Evolutionary conservation across 2,113 vertebrate species (phyloP).

Genomic region (Raja brachyura): DNA sequence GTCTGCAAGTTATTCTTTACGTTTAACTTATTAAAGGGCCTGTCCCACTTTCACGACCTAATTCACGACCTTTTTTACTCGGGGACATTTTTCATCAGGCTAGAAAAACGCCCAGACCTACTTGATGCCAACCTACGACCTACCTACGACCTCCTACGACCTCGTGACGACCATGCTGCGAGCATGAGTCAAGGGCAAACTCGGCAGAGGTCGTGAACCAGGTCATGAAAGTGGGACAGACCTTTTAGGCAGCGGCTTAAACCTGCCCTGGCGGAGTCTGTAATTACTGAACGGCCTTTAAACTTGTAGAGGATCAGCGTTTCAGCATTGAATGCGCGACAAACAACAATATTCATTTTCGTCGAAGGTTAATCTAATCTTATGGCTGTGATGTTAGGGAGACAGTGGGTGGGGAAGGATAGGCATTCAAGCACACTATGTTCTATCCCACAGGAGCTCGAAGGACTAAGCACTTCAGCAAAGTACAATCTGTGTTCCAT

Average conservation of each 20-base stretch:
- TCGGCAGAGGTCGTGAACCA: no score
- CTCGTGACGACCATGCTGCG: no score
- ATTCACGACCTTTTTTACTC: no score
- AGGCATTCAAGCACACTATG: neutral
- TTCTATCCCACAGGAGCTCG: neutral
- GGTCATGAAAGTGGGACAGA: no score
- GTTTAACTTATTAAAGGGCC: no score
- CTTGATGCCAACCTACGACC: no score
- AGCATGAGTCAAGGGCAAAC: no score
- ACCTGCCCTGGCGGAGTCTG: neutral
- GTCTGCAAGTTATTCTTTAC: neutral
- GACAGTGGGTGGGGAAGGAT: no score
- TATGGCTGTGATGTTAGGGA: neutral
- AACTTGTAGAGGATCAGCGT: neutral
- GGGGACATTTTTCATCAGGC: no score
- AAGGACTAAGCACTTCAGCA: neutral
- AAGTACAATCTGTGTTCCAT: neutral
- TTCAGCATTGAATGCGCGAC: neutral
- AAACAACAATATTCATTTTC: neutral
- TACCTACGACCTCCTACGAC: no score
- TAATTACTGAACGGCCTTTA: neutral
- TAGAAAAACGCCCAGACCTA: no score
- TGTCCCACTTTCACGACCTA: no score
- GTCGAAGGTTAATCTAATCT: conserved; percentile 19
- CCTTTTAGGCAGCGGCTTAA: neutral